Evolutionary conservation across 2,797 vertebrate genomes (phyloP).

Genomic region (Propithecus perrieri): DNA sequence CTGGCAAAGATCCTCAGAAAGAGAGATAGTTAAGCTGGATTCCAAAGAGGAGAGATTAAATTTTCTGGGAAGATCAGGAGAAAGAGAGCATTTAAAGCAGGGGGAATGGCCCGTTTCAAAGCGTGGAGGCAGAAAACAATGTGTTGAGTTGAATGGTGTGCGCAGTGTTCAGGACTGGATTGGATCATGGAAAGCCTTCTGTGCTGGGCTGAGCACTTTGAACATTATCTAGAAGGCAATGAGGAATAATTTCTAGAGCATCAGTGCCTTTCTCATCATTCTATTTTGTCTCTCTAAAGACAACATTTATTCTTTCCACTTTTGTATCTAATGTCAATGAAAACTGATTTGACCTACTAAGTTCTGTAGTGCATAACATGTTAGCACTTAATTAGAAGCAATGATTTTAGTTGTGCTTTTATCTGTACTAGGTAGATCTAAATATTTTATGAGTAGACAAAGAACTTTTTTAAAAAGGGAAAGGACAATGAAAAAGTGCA

Average conservation of each 20-base stretch:
- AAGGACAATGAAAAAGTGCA: background rate
- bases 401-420: background rate
- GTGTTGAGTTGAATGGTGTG: background rate
- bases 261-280: background rate
- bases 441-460: background rate
- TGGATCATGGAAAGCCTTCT: background rate
- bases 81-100: background rate
- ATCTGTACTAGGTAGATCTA: background rate
- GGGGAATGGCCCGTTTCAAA: background rate
- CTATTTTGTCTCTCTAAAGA: background rate
- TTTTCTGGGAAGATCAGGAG: background rate
- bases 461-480: background rate
- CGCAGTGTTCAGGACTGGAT: too few species aligned
- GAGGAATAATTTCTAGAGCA: background rate
- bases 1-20: background rate
- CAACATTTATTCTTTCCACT: background rate
- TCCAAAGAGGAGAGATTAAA: background rate
- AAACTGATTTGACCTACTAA: background rate
- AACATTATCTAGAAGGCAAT: background rate
- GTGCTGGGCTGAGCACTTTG: too few species aligned
- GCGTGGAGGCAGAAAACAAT: background rate
- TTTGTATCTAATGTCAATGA: background rate
- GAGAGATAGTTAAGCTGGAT: background rate
- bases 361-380: background rate
- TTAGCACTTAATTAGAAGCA: background rate